Percentiles rank a stretch among this genome's conserved stretches.
Evolutionary conservation across 2,113 vertebrate genomes (phyloP).

Genomic region (Lophotis ruficrista): DNA sequence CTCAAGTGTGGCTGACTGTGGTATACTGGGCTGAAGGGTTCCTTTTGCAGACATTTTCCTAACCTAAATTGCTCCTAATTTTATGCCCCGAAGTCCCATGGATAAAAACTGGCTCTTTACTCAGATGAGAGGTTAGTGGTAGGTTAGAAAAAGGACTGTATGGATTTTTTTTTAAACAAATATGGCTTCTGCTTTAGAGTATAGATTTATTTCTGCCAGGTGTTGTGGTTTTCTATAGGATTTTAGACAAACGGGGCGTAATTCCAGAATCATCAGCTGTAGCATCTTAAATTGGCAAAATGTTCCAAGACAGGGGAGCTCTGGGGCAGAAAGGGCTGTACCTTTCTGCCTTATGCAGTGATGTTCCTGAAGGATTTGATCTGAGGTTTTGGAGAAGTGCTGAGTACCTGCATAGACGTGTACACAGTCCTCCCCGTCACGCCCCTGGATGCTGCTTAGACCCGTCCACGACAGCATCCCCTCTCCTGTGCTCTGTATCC

Average conservation of each 20-base stretch:
- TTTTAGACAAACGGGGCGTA: not conserved
- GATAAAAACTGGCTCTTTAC: not conserved
- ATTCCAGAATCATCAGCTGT: not conserved
- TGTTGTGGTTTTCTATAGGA: not conserved
- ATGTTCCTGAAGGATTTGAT: not conserved
- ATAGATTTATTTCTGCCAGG: not conserved
- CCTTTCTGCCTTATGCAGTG: not conserved
- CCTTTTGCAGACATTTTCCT: not conserved
- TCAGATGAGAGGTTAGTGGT: not conserved
- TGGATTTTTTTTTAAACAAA: not conserved
- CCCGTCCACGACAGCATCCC: not conserved
- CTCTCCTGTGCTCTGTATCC: rapidly evolving
- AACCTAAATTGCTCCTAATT: not conserved
- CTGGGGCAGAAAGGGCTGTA: rapidly evolving
- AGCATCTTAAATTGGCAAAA: not conserved
- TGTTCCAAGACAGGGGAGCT: not conserved
- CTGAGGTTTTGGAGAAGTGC: not conserved
- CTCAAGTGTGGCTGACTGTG: not conserved
- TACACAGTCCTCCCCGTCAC: not conserved
- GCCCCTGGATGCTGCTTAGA: not conserved
- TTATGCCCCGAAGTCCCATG: not conserved
- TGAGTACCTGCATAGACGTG: rapidly evolving
- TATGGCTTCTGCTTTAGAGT: not conserved
- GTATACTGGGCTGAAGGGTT: not conserved
- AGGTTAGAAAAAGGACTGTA: not conserved